A percentile compares a stretch with the other conserved stretches of the same genome.
Evolutionary conservation across 2,797 vertebrate genomes (phyloP).

Genomic region (Limnodromus scolopaceus): DNA sequence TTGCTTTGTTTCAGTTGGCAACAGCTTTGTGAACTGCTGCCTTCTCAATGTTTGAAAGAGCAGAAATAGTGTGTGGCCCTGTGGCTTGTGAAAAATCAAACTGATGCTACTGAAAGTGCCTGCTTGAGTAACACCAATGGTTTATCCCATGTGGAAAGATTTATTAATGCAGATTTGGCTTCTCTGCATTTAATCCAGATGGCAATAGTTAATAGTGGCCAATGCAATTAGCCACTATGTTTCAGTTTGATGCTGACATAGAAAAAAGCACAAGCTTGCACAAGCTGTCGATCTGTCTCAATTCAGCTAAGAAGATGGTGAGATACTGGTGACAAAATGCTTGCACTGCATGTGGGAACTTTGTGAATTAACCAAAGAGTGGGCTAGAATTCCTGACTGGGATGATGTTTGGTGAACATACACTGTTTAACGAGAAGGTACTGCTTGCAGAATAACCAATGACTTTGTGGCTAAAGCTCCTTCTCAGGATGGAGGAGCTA

Average conservation of each 20-base stretch:
- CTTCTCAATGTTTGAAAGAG: not conserved
- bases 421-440: fast-evolving
- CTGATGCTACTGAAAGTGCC: not conserved
- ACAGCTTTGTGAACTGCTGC: not conserved
- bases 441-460: fast-evolving
- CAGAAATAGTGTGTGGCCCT: not conserved
- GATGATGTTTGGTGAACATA: not conserved
- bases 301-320: not conserved
- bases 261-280: not conserved
- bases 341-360: not conserved
- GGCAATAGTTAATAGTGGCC: not conserved
- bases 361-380: fast-evolving
- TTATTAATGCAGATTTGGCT: not conserved
- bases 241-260: not conserved
- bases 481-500: not conserved
- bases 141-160: conserved; percentile 1
- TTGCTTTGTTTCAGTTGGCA: not conserved
- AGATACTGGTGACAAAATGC: not conserved
- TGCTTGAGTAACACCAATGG: not conserved
- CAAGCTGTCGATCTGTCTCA: not conserved
- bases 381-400: not conserved
- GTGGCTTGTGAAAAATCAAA: not conserved
- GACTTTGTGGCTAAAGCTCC: not conserved
- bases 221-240: not conserved
- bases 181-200: conserved; percentile 11